phyloP scores from a whole-genome alignment of 2,888 invertebrate species.

The Meloe dianella region DNA sequence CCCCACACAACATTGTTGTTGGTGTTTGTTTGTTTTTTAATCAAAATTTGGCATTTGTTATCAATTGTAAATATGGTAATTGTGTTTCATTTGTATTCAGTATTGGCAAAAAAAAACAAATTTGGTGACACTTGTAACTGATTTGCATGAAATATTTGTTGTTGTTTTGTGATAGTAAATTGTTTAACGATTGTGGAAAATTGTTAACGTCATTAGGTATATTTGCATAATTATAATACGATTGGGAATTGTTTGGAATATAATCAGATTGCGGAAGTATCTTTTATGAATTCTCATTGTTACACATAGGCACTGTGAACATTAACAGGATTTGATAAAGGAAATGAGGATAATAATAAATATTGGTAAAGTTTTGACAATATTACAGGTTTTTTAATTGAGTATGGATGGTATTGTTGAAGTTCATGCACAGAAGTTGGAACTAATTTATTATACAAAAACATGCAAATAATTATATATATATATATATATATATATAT shows the following conservation, averaged over 20 bases:
- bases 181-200: not conserved
- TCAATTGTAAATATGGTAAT: not conserved
- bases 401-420: not conserved
- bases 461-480: not conserved
- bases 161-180: not conserved
- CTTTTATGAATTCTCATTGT: constrained; percentile 15
- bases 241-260: constrained; percentile 2
- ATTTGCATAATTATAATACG: constrained; percentile 2
- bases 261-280: not conserved
- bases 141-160: not conserved
- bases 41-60: not conserved
- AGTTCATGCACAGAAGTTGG: not conserved
- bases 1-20: not conserved
- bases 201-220: not conserved
- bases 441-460: not conserved
- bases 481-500: too few species aligned
- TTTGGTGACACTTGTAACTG: not conserved
- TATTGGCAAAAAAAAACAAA: not conserved
- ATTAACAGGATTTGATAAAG: constrained; percentile 12
- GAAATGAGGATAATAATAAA: not conserved
- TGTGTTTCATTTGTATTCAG: not conserved
- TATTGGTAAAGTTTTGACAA: not conserved
- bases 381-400: not conserved
- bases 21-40: too few species aligned
- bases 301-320: constrained; percentile 40